Percentiles rank a stretch among this genome's conserved stretches.
These are phyloP conservation scores for Bombycilla garrulus DNA, from an alignment of 2,113 vertebrate species.

Conservation along the genomic window DNA sequence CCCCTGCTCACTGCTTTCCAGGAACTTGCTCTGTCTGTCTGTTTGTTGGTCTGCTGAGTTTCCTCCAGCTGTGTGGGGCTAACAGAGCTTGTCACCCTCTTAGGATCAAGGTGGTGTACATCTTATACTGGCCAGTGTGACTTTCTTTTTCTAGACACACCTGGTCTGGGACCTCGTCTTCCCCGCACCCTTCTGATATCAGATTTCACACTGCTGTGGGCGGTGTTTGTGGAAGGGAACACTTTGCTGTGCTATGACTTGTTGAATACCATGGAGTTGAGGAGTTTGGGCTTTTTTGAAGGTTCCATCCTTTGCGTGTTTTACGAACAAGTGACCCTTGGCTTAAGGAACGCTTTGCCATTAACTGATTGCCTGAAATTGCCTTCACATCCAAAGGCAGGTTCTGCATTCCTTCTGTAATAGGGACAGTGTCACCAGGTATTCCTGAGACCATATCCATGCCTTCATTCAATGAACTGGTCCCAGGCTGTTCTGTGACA, in stretches of 20 bases:
- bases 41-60: background rate
- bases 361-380: background rate
- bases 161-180: background rate
- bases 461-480: background rate
- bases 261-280: background rate
- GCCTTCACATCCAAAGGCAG: background rate
- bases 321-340: background rate
- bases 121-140: background rate
- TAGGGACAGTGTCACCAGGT: background rate
- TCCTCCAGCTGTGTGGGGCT: background rate
- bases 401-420: background rate
- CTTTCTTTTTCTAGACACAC: background rate
- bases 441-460: background rate
- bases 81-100: background rate
- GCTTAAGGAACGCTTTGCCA: background rate
- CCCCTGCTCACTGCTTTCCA: background rate
- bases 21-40: background rate
- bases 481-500: background rate
- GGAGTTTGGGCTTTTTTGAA: background rate
- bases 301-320: background rate
- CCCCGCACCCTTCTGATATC: accelerated
- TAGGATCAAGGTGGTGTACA: background rate
- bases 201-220: background rate
- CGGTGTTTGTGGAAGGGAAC: background rate
- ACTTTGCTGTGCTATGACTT: background rate